Percentiles rank a stretch among this genome's conserved stretches.
phyloP scores from a whole-genome alignment of 2,888 invertebrate species.

The Zygothrica quintamaculata region DNA sequence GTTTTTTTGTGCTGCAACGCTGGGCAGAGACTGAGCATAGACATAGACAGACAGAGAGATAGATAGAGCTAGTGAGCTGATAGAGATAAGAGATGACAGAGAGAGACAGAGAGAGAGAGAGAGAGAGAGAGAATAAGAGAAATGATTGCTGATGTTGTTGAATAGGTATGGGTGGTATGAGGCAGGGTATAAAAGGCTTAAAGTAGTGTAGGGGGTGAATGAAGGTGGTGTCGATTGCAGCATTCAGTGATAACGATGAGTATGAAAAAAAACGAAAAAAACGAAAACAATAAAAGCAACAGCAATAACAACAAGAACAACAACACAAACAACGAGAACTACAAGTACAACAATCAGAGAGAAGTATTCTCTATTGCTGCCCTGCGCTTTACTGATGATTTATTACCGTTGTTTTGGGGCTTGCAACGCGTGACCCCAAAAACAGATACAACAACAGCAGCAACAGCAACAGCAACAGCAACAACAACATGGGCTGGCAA shows the following conservation, averaged over 20 bases:
- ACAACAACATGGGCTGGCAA: constrained; percentile 33
- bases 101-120: neutral
- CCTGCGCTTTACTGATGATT: constrained; percentile 59
- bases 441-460: constrained; percentile 44
- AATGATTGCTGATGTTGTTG: neutral
- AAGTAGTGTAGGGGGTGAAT: neutral
- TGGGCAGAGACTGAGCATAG: constrained; percentile 22
- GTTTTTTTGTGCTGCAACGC: constrained; percentile 60
- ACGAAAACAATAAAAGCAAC: constrained; percentile 31
- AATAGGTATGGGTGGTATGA: neutral
- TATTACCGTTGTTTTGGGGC: constrained; percentile 75
- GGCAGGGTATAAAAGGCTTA: neutral
- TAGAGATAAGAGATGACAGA: too few relatives aligned
- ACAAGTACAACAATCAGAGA: neutral
- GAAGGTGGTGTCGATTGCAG: constrained; percentile 71
- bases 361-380: constrained; percentile 17
- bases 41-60: neutral
- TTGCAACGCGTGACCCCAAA: constrained; percentile 77
- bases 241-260: constrained; percentile 76
- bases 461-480: constrained; percentile 34
- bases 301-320: constrained; percentile 19
- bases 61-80: neutral
- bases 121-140: neutral
- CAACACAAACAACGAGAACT: neutral
- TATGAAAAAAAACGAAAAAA: constrained; percentile 30